Conservation (phyloP, 2,797 vertebrate species). For the Danio kyathit region DNA sequence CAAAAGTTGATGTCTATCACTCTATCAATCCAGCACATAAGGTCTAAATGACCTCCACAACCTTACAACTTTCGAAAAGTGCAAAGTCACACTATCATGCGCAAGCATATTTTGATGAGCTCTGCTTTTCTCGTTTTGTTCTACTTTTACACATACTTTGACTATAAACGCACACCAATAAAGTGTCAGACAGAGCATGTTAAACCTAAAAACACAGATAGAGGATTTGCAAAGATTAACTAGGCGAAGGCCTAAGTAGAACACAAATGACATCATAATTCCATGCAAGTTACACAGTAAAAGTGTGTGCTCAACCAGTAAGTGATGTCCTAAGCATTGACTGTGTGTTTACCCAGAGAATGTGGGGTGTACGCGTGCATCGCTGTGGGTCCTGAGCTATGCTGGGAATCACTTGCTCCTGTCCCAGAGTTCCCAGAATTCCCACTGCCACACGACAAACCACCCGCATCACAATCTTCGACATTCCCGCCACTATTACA, state of each 20-base stretch:
- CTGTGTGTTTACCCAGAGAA: conserved; percentile 80
- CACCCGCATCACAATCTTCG: conserved; percentile 77
- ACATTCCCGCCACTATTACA: conserved; percentile 99
- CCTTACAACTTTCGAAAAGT: not conserved
- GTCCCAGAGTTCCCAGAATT: conserved; percentile 73
- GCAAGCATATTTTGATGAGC: not conserved
- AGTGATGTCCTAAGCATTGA: not conserved
- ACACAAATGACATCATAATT: not conserved
- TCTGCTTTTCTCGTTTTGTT: not conserved
- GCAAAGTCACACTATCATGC: not conserved
- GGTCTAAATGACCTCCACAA: not conserved
- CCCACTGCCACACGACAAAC: conserved; percentile 86
- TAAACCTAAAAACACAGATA: too few species aligned
- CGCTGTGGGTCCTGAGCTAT: conserved; percentile 85
- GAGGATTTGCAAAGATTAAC: not conserved
- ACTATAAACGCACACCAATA: conserved; percentile 2
- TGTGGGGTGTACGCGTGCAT: conserved; percentile 86
- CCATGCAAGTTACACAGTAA: conserved; percentile 4
- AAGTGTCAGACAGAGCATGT: not conserved
- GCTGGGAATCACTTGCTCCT: conserved; percentile 84
- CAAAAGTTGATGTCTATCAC: too few species aligned
- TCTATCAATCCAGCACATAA: not conserved
- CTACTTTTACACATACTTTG: not conserved
- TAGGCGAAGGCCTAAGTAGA: not conserved
- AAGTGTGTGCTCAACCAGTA: not conserved